Conservation (phyloP, 2,113 vertebrate species). For the Sardina pilchardus region DNA sequence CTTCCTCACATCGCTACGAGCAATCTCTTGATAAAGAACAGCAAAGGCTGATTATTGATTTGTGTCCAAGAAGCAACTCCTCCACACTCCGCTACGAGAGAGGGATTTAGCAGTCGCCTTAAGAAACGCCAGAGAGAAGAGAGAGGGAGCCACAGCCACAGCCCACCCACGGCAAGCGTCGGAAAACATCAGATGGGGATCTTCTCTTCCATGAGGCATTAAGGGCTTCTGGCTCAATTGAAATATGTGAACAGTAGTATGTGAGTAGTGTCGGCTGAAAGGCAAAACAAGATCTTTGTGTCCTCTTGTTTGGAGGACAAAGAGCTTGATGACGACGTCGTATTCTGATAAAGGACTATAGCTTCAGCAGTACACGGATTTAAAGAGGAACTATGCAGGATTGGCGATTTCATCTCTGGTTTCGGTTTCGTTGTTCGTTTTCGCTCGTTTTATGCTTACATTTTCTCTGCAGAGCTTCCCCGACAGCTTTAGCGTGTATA, state of each 20-base stretch:
- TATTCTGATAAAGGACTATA: not conserved
- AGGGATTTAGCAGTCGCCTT: not conserved
- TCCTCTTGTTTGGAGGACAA: too few relatives aligned
- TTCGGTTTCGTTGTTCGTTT: too few relatives aligned
- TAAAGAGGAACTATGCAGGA: too few relatives aligned
- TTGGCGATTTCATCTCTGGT: too few relatives aligned
- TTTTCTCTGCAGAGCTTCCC: too few relatives aligned
- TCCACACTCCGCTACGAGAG: not conserved
- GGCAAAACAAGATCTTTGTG: not conserved
- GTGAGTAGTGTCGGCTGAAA: not conserved
- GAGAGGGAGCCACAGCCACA: too few relatives aligned
- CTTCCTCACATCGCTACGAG: slow-evolving; percentile 36
- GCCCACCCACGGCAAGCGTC: not conserved
- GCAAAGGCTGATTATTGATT: slow-evolving; percentile 47
- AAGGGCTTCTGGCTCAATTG: not conserved
- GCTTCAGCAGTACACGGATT: not conserved
- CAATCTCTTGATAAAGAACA: slow-evolving; percentile 39
- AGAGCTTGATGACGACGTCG: not conserved
- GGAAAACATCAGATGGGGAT: not conserved
- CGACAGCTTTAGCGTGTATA: too few relatives aligned
- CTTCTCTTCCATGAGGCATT: not conserved
- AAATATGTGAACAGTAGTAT: not conserved
- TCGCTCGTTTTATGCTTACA: too few relatives aligned
- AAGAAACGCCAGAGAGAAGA: slow-evolving; percentile 2
- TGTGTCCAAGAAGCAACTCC: slow-evolving; percentile 42